Evolutionary conservation across 2,888 invertebrate genomes (phyloP), one percentile per base, ranked within the genome.

Genomic region (Fragum fragum): DNA sequence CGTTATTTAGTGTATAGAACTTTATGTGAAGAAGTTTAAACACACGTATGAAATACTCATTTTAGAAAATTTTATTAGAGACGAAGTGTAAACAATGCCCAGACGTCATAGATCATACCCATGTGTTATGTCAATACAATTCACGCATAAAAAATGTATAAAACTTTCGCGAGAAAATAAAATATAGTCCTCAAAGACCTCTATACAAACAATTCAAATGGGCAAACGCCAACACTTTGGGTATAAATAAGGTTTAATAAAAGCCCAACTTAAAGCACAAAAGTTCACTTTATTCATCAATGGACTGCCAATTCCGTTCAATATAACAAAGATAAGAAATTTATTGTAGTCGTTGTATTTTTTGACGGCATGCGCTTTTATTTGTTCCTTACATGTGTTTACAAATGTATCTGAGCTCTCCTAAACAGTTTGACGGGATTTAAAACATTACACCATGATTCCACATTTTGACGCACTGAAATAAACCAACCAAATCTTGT

Each of bases 121-220:
- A 39, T 14, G 66, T 21, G 36, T 42, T 66, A 26, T 66, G 66
- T 66, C n/a, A 66, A 66, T 66, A 66, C 23, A 26, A 66, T 23
- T 66, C 66, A 66, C 32, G 66, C 7, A 66, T 32, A 42, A 66
- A 66, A 39, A 66, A 42, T 42, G 66, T 42, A 42, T 66, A 66
- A 66, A 66, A 66, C 42, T 21, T 66, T 66, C 66, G 42, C 66
- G 42, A 42, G 39, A 66, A 66, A 66, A 23, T 42, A 42, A 42
- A 42, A 42, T 66, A 66, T 26, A 42, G 42, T 14, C 66, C 66
- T 66, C 66, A 39, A 66, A 66, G 66, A 66, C 23, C 14, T 16
- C 23, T 42, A 39, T 23, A 42, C 66, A 66, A 66, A 66, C 26
- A 66, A 21, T 21, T 21, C 2, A 66, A 66, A 61, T 32, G 61